These are phyloP conservation scores for Anthoscopus minutus DNA, from an alignment of 2,113 vertebrate genomes.

Conservation along the genomic window DNA sequence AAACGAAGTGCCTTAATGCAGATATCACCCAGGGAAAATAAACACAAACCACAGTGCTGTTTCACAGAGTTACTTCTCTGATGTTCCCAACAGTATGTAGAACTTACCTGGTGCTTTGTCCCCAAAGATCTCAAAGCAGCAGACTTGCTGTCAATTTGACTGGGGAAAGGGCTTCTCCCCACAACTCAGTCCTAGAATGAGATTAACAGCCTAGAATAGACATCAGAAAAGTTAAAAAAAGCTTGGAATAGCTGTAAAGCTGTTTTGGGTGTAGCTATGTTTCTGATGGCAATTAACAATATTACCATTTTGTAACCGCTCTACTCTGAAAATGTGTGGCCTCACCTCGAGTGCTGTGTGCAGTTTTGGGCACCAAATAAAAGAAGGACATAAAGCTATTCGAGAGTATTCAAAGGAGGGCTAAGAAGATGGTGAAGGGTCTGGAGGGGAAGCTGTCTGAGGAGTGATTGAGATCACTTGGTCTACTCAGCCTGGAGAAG, in stretches of 20 bases:
- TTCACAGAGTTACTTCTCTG: background rate
- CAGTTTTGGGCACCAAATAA: background rate
- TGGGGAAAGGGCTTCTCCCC: background rate
- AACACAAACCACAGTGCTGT: background rate
- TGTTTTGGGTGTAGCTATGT: background rate
- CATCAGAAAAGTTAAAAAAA: background rate
- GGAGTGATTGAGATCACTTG: background rate
- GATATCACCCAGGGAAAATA: background rate
- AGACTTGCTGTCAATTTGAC: background rate
- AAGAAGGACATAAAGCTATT: background rate
- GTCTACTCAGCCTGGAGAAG: background rate
- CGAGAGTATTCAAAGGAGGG: background rate
- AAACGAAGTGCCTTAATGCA: background rate
- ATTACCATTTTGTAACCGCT: background rate
- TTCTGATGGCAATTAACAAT: background rate
- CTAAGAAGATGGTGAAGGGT: background rate
- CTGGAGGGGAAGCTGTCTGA: background rate
- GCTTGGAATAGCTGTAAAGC: background rate
- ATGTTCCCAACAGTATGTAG: background rate
- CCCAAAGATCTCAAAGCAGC: background rate
- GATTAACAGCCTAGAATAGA: background rate
- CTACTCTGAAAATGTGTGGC: background rate
- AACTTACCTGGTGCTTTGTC: background rate
- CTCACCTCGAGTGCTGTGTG: background rate
- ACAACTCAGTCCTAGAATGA: background rate